Base-by-base conservation (phyloP, 2,888 invertebrate genomes). In the Chironomus tentans region DNA sequence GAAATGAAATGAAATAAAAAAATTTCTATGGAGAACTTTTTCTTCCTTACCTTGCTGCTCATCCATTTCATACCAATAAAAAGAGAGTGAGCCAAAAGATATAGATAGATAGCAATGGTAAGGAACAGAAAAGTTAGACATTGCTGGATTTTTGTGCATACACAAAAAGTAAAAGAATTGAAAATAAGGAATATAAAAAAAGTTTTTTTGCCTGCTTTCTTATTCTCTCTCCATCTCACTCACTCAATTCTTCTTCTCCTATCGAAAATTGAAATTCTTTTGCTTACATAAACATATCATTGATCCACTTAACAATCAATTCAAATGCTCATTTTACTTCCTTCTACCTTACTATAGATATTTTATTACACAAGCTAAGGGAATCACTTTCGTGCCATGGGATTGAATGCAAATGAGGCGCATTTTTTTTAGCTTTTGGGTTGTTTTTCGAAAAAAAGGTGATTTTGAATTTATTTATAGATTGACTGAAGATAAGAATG, bases 271-370 rank as follows among this genome's bases (percentile, higher is more conserved):
- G 74, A 74, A 74, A 74, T 68, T 74, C 68, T 74, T 74, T 74
- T 74, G 74, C 74, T 74, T 74, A 68, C 74, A 74, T 74, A 74
- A 74, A 74, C 74, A 74, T 74, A 74, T 74, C 74, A 48, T 71
- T 74, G 74, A 74, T 74, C 74, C 74, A 74, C 74, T 68, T 74
- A 68, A 68, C 68, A 74, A 74, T 68, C 74, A 74, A 74, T 74
- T 74, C 48, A 48, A 68, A 74, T 68, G 47, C 24, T 74, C 68
- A 47, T 13, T 65, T 65, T 65, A 65, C 47, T 61, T 48, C 10
- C 71, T 28, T 38, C 38, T 38, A 38, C 38, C 38, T 38, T 38
- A 1, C 38, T 10, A 70, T 50, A 38, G 1, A 38, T 38, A 38
- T 38, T 38, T 38, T 38, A 38, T 38, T 38, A 38, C 38, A 38